Evolutionary conservation across 2,888 invertebrate genomes (phyloP), one percentile per base, ranked within the genome.

Genomic region (Hyposoter dolosus): DNA sequence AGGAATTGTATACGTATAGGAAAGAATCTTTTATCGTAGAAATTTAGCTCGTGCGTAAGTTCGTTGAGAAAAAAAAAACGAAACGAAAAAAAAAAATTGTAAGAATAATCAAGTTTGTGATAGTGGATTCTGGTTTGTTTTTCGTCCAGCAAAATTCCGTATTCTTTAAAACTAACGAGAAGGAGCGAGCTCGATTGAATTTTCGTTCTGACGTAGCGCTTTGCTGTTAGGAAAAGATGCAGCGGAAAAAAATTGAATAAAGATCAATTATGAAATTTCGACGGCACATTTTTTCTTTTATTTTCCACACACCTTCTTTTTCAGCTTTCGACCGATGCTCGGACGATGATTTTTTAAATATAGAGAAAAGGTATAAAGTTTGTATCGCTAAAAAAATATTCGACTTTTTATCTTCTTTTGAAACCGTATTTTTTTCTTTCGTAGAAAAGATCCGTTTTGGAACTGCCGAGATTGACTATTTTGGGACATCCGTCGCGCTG

Each of bases 341-440:
- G 3, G 23, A 5, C 50, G 43, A 60, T 60, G 45, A 15, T 60
- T 32, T 60, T 32, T 43, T 28, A n/a, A 12, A 80, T 15, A 56
- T 40, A 53, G 17, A 77, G 50, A 60, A 82, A 84, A 77, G 76
- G 65, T 69, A 19, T 56, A 12, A 19, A 50, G 32, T 78, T 32
- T 17, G 32, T 82, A 50, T 77, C 60, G 35, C 50, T 66, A 66
- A 76, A 12, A 19, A 28, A 19, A 71, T 72, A 12, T 56, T 23
- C 5, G 43, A 56, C 43, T 50, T 23, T 72, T 88, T 96, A 98
- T 94, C 98, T 96, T 95, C 98, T 98, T 94, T 99, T 99, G 94
- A 99, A 99, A 0, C 99, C 99, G 95, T 99, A 99, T 95, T 99
- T 99, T 95, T 99, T 99, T 91, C 99, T 95, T 94, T 99, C 99